A percentile compares a stretch with the other conserved stretches of the same genome.
These are phyloP conservation scores for Pomacea maculata DNA, from an alignment of 1,140 invertebrate genomes.

Conservation along the genomic window DNA sequence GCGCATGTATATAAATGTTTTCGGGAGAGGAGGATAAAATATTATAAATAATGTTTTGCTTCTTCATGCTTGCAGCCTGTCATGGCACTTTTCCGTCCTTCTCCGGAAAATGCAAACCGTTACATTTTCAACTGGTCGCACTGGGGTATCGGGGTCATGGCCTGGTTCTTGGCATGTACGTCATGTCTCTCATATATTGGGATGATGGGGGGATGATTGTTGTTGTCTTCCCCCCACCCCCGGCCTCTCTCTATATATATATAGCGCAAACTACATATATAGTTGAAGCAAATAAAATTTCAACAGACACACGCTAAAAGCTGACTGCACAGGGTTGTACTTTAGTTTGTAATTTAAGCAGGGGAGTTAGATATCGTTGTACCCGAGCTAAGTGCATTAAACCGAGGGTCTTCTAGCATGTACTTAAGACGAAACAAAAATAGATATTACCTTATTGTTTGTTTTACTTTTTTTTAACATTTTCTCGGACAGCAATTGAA, in stretches of 20 bases:
- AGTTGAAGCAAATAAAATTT: too few species aligned
- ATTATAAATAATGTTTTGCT: neutral
- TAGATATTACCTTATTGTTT: neutral
- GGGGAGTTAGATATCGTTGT: neutral
- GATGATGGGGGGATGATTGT: neutral
- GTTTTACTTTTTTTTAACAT: neutral
- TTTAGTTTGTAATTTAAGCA: neutral
- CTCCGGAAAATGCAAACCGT: slow-evolving; percentile 80
- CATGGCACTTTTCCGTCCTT: slow-evolving; percentile 85
- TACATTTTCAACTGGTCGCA: slow-evolving; percentile 93
- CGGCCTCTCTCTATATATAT: too few species aligned
- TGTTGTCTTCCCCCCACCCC: too few species aligned
- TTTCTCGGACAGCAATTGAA: slow-evolving; percentile 77
- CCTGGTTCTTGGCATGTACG: slow-evolving; percentile 86
- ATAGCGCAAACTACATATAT: too few species aligned
- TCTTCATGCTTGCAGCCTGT: slow-evolving; percentile 76
- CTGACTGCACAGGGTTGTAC: neutral
- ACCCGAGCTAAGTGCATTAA: neutral
- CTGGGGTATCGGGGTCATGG: slow-evolving; percentile 88
- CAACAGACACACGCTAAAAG: too few species aligned
- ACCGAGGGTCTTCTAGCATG: neutral
- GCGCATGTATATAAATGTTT: slow-evolving; percentile 5
- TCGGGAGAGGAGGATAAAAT: neutral
- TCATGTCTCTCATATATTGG: neutral
- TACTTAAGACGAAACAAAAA: neutral